Base-by-base conservation (phyloP, 2,113 vertebrate species). In the Danionella cerebrum region DNA sequence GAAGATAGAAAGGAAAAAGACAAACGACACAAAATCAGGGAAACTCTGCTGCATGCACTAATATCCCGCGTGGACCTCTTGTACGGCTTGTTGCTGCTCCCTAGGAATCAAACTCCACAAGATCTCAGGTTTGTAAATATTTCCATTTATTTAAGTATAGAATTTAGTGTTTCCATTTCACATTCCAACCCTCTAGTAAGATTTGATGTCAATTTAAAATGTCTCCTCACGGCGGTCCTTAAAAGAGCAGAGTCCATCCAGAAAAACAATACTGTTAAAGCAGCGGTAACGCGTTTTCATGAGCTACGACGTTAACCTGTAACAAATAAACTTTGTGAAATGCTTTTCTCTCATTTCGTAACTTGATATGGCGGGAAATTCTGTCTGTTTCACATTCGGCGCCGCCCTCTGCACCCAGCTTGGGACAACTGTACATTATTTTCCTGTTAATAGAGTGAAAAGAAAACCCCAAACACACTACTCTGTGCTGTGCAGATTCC, bases 141-240 rank as follows among this genome's bases (percentile, higher is more conserved):
- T 83, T 84, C 81, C 88, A 84, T 90, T 80, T 85, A 90, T 84
- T 91, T 87, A 79, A 84, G 83, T 84, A 84, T 86, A 88, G 83
- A 83, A 81, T 87, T 88, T 88, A 84, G 84, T 84, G 84, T 84
- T 85, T 64, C 85, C 81, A 71, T 72, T 73, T 75, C 69, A 80
- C 78, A 82, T 83, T 82, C 77, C 70, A 47, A 76, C 82, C 84
- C 75, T 65, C 76, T 83, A 84, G 81, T 82, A 87, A 88, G 85
- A 89, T 73, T 86, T 83, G 50, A 79, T 72, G 85, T 91, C 83
- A 84, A 83, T 82, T 84, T 81, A 72, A 78, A 80, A 76, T 63
- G 78, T 78, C 78, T 6, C 54, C 86, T 80, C 81, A 91, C 85
- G 85, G 85, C 76, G 78, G 86, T 63, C 76, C 78, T 83, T 71